Conservation (phyloP, 2,888 invertebrate genomes). For the Acronicta alni region DNA sequence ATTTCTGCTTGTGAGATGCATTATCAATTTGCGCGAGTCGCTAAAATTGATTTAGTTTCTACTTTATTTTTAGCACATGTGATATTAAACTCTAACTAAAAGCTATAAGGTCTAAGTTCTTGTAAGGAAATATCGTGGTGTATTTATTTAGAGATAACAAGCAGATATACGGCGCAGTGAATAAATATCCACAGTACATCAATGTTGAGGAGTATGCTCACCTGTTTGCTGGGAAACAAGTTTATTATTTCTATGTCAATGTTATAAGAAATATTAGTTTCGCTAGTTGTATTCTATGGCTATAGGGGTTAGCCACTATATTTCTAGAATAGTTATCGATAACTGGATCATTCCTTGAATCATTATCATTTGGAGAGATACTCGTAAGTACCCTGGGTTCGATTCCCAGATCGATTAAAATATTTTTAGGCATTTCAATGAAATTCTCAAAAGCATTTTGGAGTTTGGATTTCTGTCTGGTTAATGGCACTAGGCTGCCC, state of each 20-base stretch:
- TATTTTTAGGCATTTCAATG: too few species aligned
- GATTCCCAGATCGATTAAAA: too few species aligned
- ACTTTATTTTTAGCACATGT: slow-evolving; percentile 1
- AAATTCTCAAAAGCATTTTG: too few species aligned
- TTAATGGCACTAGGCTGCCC: too few species aligned
- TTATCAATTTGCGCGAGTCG: slow-evolving; percentile 32
- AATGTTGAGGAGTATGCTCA: slow-evolving; percentile 25
- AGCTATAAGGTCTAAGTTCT: slow-evolving; percentile 1
- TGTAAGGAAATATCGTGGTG: slow-evolving; percentile 4
- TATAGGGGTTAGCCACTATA: not conserved
- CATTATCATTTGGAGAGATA: too few species aligned
- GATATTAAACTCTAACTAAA: slow-evolving; percentile 10
- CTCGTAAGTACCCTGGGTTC: too few species aligned
- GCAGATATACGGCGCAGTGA: slow-evolving; percentile 50
- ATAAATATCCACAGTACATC: slow-evolving; percentile 49
- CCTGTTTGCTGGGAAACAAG: slow-evolving; percentile 17
- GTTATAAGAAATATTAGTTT: slow-evolving; percentile 1
- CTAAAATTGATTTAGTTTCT: slow-evolving; percentile 30
- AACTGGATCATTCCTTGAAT: too few species aligned
- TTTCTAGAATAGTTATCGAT: not conserved
- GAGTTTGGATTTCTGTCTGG: too few species aligned
- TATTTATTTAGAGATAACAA: slow-evolving; percentile 52
- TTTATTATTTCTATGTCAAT: not conserved
- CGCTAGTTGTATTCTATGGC: not conserved
- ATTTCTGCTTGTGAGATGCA: slow-evolving; percentile 28